A percentile compares a stretch with the other conserved stretches of the same genome.
phyloP scores from a whole-genome alignment of 2,888 invertebrate species.

The Cantharis lateralis region DNA sequence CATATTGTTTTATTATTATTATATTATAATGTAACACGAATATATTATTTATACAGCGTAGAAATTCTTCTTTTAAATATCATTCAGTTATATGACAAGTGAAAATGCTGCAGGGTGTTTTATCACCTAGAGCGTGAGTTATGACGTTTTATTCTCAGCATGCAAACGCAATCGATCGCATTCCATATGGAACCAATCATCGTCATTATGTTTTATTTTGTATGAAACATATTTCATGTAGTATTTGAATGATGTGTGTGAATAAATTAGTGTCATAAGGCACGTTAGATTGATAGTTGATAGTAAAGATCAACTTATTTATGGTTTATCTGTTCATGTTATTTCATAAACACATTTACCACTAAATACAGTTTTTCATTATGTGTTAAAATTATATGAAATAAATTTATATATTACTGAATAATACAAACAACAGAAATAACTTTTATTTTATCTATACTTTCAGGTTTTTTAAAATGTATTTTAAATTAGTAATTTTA shows the following conservation, averaged over 20 bases:
- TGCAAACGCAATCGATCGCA: slow-evolving; percentile 23
- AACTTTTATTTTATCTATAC: too few relatives aligned
- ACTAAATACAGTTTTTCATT: not conserved
- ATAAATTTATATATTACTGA: not conserved
- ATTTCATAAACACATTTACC: not conserved
- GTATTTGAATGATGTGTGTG: slow-evolving; percentile 47
- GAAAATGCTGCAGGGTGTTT: slow-evolving; percentile 7
- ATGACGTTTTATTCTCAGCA: slow-evolving; percentile 23
- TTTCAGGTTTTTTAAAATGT: too few relatives aligned
- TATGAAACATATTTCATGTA: slow-evolving; percentile 38
- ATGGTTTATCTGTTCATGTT: not conserved
- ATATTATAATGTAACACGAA: not conserved
- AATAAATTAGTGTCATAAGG: slow-evolving; percentile 49
- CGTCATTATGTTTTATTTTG: slow-evolving; percentile 41
- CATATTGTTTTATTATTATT: not conserved
- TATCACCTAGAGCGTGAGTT: slow-evolving; percentile 27
- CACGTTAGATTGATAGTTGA: slow-evolving; percentile 47
- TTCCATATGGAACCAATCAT: slow-evolving; percentile 35
- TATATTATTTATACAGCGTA: not conserved
- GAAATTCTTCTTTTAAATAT: not conserved
- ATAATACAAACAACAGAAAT: not conserved
- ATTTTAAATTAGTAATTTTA: too few relatives aligned
- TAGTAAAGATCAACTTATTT: slow-evolving; percentile 41
- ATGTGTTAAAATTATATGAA: not conserved
- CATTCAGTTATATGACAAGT: not conserved